Base-by-base conservation (phyloP, 2,113 vertebrate genomes). In the Talpa occidentalis region DNA sequence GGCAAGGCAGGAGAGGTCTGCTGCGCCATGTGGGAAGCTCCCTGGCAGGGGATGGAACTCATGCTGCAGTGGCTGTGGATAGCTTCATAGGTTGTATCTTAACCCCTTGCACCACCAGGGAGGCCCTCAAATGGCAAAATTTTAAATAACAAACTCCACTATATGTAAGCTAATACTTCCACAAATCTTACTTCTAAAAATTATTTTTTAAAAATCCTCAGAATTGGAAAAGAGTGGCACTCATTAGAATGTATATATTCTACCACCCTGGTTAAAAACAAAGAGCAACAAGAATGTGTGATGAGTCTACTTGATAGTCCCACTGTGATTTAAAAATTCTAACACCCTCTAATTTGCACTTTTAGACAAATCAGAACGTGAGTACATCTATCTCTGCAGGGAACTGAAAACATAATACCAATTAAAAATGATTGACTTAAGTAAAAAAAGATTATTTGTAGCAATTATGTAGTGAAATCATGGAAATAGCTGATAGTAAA, bases 371-470 rank as follows among this genome's bases (percentile, higher is more conserved):
- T n/a, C 9, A 93, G 11, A 93, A 85, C 32, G 7, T 85, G 54
- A 90, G 19, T 19, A 64, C 35, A 54, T 90, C 11, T 77, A 80
- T 73, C 37, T 90, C 52, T 81, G 24, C n/a, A 93, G 64, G 87
- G 28, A 82, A 77, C 35, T 60, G 67, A 56, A 79, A 78, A 67
- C n/a, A 93, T 24, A 72, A 66, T 72, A 40, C 21, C 37, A 84
- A 79, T 84, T 26, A 54, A 92, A 96, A 88, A 91, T 81, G 69
- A 77, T 0, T 72, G 47, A 96, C 28, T 80, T 93, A 67, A 62
- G 67, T 73, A 30, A 76, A 76, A 89, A 87, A 92, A 92, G 30
- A 90, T 83, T 42, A 94, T 69, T 64, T 90, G 32, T 47, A 92
- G 56, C 42, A 86, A 87, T 86, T 77, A 86, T 64, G 14, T 44